phyloP scores from a whole-genome alignment of 2,888 invertebrate species.

The Ypsolopha sequella region DNA sequence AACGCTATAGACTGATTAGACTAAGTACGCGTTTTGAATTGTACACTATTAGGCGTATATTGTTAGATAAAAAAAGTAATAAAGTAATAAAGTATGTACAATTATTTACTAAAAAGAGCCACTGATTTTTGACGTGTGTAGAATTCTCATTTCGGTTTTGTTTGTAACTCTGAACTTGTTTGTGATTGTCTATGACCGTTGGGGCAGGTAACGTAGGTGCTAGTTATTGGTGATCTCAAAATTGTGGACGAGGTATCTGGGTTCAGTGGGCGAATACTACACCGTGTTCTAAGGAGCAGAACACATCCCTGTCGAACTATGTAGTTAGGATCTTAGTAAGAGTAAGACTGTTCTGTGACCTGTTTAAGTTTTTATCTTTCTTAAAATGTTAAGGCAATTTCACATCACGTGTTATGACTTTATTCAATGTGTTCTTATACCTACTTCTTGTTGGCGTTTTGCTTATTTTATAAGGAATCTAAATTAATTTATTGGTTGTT shows the following conservation, averaged over 20 bases:
- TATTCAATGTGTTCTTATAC: constrained; percentile 59
- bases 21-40: constrained; percentile 61
- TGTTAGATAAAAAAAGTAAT: constrained; percentile 58
- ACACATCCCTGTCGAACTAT: constrained; percentile 68
- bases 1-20: constrained; percentile 71
- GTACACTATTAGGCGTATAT: constrained; percentile 68
- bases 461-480: constrained; percentile 70
- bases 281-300: constrained; percentile 66
- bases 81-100: constrained; percentile 33
- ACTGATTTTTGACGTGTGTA: constrained; percentile 16
- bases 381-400: constrained; percentile 49
- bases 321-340: constrained; percentile 69
- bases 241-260: constrained; percentile 19
- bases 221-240: constrained; percentile 23
- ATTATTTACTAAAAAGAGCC: constrained; percentile 54
- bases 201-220: constrained; percentile 43
- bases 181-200: constrained; percentile 53
- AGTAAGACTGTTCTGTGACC: constrained; percentile 72
- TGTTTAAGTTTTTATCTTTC: constrained; percentile 67
- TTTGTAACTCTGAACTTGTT: constrained; percentile 37
- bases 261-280: constrained; percentile 46
- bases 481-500: constrained; percentile 72
- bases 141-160: constrained; percentile 46
- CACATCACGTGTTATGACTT: constrained; percentile 30
- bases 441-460: constrained; percentile 70